Conservation (phyloP, 2,888 invertebrate genomes). For the Microctonus hyperodae region DNA sequence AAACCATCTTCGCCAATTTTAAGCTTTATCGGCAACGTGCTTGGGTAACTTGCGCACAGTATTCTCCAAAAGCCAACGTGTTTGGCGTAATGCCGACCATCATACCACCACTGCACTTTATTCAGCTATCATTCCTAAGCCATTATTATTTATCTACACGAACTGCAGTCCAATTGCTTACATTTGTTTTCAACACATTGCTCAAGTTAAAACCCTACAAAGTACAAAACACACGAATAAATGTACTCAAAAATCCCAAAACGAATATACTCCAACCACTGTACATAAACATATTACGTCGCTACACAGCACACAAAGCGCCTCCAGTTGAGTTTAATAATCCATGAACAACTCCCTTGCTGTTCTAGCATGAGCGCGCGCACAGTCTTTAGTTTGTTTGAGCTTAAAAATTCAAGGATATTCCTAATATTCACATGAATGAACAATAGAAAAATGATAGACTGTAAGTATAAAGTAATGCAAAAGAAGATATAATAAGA, state of each 20-base stretch:
- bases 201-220: not conserved
- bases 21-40: slow-evolving; percentile 41
- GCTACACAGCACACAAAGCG: not conserved
- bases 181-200: not conserved
- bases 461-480: not conserved
- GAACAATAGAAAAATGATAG: not conserved
- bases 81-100: slow-evolving; percentile 15
- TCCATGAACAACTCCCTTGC: slow-evolving; percentile 16
- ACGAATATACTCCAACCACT: not conserved
- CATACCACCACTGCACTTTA: not conserved
- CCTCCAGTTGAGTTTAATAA: slow-evolving; percentile 13
- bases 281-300: not conserved
- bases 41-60: slow-evolving; percentile 22
- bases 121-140: not conserved
- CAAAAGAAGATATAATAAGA: not conserved
- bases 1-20: slow-evolving; percentile 19
- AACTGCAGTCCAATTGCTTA: not conserved
- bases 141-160: not conserved
- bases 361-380: not conserved
- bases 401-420: not conserved
- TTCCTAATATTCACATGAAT: not conserved
- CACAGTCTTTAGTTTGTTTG: not conserved
- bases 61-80: slow-evolving; percentile 29
- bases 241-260: slow-evolving; percentile 1
- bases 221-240: not conserved